Conservation (phyloP, 2,797 vertebrate species). For the Gadopsis bispinosus region DNA sequence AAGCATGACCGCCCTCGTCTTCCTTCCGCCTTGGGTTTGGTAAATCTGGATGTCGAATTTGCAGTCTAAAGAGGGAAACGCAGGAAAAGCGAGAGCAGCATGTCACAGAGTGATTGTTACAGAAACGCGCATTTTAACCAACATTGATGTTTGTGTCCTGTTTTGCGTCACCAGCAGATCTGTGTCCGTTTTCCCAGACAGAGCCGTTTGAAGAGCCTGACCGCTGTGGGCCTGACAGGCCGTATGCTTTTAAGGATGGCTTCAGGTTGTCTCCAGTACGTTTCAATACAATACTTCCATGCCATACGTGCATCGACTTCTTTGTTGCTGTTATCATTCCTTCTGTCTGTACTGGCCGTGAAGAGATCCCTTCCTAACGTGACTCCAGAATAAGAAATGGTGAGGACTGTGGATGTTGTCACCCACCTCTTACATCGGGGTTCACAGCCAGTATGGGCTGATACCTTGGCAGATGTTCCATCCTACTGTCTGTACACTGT, state of each 20-base stretch:
- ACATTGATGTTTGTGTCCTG: no score
- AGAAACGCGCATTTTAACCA: no score
- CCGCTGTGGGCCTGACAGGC: neutral
- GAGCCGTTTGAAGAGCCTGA: no score
- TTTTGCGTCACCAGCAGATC: neutral
- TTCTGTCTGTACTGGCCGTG: neutral
- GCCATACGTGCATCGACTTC: neutral
- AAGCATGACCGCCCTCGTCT: constrained; percentile 31
- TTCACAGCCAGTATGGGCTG: no score
- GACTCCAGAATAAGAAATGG: no score
- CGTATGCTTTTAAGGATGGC: neutral
- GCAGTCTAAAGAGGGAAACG: constrained; percentile 40
- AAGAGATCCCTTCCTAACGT: neutral
- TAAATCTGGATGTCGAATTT: constrained; percentile 43
- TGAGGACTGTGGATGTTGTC: no score
- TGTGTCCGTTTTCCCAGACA: neutral
- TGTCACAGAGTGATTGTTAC: neutral
- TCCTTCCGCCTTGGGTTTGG: rapidly evolving
- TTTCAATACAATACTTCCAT: neutral
- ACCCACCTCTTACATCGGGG: no score
- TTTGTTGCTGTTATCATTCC: neutral
- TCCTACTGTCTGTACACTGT: no score
- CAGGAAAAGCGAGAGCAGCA: neutral
- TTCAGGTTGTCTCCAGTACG: neutral
- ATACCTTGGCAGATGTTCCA: no score